These are phyloP conservation scores for Periophthalmodon schlosseri DNA, from an alignment of 2,113 vertebrate species.

Conservation along the genomic window DNA sequence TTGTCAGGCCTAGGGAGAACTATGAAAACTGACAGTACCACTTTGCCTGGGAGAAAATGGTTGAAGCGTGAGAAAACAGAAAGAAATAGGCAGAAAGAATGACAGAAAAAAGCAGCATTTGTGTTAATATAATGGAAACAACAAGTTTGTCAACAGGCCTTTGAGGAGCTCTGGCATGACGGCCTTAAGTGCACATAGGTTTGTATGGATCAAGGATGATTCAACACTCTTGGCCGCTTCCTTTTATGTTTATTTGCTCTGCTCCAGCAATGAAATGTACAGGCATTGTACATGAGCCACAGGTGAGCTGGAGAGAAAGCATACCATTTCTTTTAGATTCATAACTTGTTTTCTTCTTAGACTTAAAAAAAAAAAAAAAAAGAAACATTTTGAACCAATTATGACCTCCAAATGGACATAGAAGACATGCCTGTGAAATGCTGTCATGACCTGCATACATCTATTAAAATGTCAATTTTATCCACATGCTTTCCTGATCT, in stretches of 20 bases:
- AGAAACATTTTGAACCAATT: not conserved
- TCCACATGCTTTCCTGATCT: not conserved
- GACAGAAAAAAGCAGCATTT: slow-evolving; percentile 17
- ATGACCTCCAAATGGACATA: not conserved
- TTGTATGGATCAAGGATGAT: slow-evolving; percentile 28
- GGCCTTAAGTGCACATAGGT: slow-evolving; percentile 3
- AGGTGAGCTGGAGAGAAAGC: slow-evolving; percentile 38
- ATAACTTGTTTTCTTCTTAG: not conserved
- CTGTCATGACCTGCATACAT: not conserved
- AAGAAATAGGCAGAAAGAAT: slow-evolving; percentile 16
- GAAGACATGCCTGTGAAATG: not conserved
- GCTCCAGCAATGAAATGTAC: slow-evolving; percentile 49
- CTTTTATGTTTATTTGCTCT: slow-evolving; percentile 30
- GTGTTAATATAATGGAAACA: slow-evolving; percentile 17
- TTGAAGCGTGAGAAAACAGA: slow-evolving; percentile 19
- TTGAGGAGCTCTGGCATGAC: slow-evolving; percentile 15
- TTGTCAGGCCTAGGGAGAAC: slow-evolving; percentile 31
- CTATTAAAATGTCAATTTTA: not conserved
- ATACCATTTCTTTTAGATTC: not conserved
- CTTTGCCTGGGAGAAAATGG: slow-evolving; percentile 28
- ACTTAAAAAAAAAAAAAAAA: not conserved
- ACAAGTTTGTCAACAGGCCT: slow-evolving; percentile 28
- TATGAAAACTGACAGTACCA: slow-evolving; percentile 48
- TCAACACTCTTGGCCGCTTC: not conserved
- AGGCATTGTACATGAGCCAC: slow-evolving; percentile 48